Conservation (phyloP, 35 echinoderm and acorn worm species). For the Apostichopus japonicus region DNA sequence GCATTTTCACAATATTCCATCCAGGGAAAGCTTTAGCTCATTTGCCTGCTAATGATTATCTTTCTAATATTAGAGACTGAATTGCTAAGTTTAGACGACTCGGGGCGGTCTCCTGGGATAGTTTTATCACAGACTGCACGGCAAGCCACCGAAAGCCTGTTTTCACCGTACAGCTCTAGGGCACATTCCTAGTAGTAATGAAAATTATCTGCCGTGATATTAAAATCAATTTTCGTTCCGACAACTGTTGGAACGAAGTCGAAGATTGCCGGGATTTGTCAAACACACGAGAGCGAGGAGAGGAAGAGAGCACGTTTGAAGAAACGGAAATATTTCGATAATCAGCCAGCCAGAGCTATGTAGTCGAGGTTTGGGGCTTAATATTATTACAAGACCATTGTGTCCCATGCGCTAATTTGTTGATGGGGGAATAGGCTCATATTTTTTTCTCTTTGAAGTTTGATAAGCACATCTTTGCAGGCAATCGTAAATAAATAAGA, state of each 20-base stretch:
- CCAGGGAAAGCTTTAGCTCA: background rate
- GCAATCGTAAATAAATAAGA: background rate
- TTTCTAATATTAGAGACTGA: slow-evolving; percentile 13
- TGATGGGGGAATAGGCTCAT: background rate
- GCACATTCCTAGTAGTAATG: slow-evolving; percentile 22
- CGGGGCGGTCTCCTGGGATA: slow-evolving; percentile 30
- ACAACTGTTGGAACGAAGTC: slow-evolving; percentile 27
- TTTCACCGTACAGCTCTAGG: slow-evolving; percentile 7
- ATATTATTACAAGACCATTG: background rate
- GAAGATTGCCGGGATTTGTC: background rate
- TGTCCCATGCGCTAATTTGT: background rate
- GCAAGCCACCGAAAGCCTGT: background rate
- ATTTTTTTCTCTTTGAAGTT: background rate
- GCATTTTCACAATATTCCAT: slow-evolving; percentile 23
- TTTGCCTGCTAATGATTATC: slow-evolving; percentile 32
- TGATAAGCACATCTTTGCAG: background rate
- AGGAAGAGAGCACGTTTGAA: background rate
- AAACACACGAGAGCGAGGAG: background rate
- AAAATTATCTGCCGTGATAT: slow-evolving; percentile 46
- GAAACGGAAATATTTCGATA: slow-evolving; percentile 1
- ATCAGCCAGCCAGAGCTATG: background rate
- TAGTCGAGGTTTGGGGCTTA: background rate
- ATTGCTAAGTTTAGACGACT: slow-evolving; percentile 29
- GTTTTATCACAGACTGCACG: slow-evolving; percentile 19
- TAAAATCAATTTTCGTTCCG: slow-evolving; percentile 49